These are phyloP conservation scores for Lepas anatifera DNA, from an alignment of 2,888 invertebrate species.

Conservation along the genomic window DNA sequence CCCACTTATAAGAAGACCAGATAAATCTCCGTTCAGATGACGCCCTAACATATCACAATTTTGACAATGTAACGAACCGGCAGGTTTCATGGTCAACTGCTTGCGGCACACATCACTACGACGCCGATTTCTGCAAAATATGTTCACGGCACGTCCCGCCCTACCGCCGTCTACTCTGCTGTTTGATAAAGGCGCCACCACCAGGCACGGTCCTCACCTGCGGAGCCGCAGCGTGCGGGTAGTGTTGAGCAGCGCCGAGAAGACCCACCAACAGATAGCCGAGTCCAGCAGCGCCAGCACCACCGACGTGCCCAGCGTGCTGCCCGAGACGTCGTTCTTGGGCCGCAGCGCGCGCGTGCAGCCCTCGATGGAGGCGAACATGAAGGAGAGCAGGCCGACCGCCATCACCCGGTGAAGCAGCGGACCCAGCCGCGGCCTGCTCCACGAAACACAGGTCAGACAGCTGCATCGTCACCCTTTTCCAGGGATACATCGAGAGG, in stretches of 20 bases:
- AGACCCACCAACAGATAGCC: constrained; percentile 86
- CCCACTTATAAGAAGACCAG: no score
- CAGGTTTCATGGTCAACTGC: no score
- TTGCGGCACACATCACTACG: no score
- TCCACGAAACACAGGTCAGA: constrained; percentile 21
- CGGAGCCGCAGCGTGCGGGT: constrained; percentile 75
- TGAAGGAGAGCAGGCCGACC: constrained; percentile 68
- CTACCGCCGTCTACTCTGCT: not conserved
- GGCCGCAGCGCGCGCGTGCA: constrained; percentile 59
- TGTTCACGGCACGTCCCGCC: not conserved
- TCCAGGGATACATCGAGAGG: no score
- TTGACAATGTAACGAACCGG: no score
- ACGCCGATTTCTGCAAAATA: no score
- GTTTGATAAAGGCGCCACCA: not conserved
- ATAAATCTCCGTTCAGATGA: no score
- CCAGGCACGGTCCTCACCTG: constrained; percentile 42
- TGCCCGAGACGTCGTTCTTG: constrained; percentile 48
- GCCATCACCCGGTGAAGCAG: constrained; percentile 77
- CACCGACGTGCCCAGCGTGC: constrained; percentile 29
- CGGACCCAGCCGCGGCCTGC: constrained; percentile 74
- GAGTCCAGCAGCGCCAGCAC: constrained; percentile 52
- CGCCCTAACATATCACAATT: no score
- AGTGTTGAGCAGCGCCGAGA: constrained; percentile 73
- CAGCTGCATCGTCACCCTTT: no score
- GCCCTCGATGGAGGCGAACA: constrained; percentile 72